Conservation (phyloP, 1,140 invertebrate species). For the Ceratoteleas bidentatus region DNA sequence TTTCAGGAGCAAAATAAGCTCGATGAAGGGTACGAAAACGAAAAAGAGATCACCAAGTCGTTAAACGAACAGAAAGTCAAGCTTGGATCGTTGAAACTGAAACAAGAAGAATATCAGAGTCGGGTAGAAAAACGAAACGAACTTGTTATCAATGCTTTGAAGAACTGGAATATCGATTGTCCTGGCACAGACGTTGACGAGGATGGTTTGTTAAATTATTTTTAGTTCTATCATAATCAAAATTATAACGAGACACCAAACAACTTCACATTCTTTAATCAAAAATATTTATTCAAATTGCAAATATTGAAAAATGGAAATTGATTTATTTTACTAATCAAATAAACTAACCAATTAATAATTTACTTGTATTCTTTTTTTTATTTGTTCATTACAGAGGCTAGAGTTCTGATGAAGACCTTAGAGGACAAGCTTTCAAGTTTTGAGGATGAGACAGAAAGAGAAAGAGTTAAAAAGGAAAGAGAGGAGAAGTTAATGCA, state of each 20-base stretch:
- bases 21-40: constrained; percentile 34
- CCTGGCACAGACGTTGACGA: not conserved
- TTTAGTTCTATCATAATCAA: not conserved
- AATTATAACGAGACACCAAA: too few species aligned
- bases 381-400: constrained; percentile 64
- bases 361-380: not conserved
- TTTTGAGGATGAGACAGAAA: constrained; percentile 59
- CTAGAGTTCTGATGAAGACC: constrained; percentile 64
- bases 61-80: constrained; percentile 67
- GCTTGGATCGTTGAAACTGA: constrained; percentile 71
- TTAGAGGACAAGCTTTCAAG: constrained; percentile 76
- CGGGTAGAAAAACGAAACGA: constrained; percentile 69
- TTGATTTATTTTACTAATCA: not conserved
- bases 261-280: too few species aligned
- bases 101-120: constrained; percentile 69
- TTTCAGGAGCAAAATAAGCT: constrained; percentile 59
- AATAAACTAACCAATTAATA: not conserved
- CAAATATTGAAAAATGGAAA: too few species aligned
- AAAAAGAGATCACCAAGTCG: constrained; percentile 47
- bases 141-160: constrained; percentile 66
- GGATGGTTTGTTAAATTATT: not conserved
- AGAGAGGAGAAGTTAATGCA: constrained; percentile 73
- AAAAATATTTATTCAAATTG: not conserved
- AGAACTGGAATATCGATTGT: constrained; percentile 65
- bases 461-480: constrained; percentile 9